phyloP scores from a whole-genome alignment of 2,888 invertebrate species.

The Nymphalis polychloros region DNA sequence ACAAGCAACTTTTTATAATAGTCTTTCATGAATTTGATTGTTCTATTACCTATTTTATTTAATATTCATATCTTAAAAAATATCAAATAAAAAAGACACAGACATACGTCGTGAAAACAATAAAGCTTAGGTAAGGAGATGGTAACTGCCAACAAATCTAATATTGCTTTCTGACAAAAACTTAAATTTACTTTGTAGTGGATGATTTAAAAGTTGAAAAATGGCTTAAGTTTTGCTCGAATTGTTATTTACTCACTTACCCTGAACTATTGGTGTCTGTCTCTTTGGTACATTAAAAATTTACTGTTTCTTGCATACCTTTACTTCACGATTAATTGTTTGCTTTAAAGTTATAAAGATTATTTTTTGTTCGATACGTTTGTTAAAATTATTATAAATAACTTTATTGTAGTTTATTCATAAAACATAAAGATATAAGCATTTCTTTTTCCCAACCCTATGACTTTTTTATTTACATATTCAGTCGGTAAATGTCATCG shows the following conservation, averaged over 20 bases:
- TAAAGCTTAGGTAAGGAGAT: constrained; percentile 1
- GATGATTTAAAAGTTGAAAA: constrained; percentile 20
- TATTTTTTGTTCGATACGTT: too few species aligned
- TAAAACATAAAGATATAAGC: background rate
- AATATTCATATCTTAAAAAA: too few species aligned
- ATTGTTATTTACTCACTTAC: constrained; percentile 4
- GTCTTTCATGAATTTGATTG: too few species aligned
- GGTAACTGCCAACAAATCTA: constrained; percentile 22
- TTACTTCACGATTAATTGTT: background rate
- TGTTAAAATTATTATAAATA: too few species aligned
- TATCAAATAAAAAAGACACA: background rate
- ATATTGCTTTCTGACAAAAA: constrained; percentile 20
- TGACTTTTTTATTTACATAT: constrained; percentile 17
- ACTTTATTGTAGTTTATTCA: too few species aligned
- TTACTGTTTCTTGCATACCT: background rate
- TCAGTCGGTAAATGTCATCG: constrained; percentile 7
- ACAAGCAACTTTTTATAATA: background rate
- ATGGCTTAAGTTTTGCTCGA: constrained; percentile 20
- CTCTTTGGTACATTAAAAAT: background rate
- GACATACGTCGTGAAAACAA: constrained; percentile 1
- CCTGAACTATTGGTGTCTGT: background rate
- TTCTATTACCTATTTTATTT: too few species aligned
- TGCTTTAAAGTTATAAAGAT: background rate
- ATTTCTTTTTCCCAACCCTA: background rate
- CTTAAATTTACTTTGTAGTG: constrained; percentile 24